These are phyloP conservation scores for Halcyon senegalensis DNA, from an alignment of 2,113 vertebrate genomes.

Conservation along the genomic window DNA sequence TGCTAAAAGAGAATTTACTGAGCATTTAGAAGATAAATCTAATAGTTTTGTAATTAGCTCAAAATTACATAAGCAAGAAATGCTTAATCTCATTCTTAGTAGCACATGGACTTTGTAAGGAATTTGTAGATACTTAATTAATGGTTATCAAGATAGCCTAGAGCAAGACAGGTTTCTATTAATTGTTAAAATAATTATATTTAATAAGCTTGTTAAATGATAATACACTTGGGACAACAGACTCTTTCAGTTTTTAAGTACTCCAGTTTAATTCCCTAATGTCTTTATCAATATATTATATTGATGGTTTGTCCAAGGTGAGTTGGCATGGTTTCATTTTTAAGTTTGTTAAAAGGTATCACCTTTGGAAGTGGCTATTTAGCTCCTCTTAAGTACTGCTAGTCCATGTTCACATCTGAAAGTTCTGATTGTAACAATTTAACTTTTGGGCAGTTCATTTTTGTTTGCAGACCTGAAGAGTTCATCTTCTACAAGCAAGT, in stretches of 20 bases:
- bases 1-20: constrained; percentile 73
- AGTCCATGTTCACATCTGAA: not conserved
- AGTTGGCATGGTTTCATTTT: not conserved
- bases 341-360: not conserved
- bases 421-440: not conserved
- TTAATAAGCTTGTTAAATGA: constrained; percentile 71
- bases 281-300: constrained; percentile 65
- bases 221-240: constrained; percentile 64
- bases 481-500: not conserved
- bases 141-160: constrained; percentile 73
- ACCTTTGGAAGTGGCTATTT: not conserved
- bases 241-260: constrained; percentile 33
- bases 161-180: constrained; percentile 73
- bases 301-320: not conserved
- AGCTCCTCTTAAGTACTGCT: not conserved
- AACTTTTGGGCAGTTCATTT: not conserved
- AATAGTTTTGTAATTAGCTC: constrained; percentile 79
- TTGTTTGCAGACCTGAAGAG: not conserved
- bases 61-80: constrained; percentile 80
- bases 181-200: constrained; percentile 73
- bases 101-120: constrained; percentile 70
- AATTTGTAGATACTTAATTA: constrained; percentile 74
- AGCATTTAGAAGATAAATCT: constrained; percentile 77
- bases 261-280: not conserved
- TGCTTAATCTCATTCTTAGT: constrained; percentile 75